Evolutionary conservation across 2,888 invertebrate genomes (phyloP), one percentile per base, ranked within the genome.

Genomic region (Coenonympha glycerion): DNA sequence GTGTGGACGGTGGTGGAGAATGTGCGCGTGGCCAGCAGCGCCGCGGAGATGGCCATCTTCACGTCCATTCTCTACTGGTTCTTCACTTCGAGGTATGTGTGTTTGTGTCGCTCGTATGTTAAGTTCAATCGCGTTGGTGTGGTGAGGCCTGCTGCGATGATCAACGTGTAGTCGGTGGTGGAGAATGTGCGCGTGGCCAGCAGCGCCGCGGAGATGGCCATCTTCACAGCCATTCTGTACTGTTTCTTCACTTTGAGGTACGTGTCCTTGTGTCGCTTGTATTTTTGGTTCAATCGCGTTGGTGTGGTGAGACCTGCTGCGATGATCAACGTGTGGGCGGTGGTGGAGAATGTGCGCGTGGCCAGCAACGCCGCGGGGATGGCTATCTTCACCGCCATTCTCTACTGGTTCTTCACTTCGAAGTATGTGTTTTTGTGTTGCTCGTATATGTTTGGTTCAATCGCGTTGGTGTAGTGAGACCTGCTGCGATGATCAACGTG

Each of bases 201-300:
- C 68, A 89, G 90, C 4, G 86, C 90, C 51, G 88, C 90, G 36
- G 90, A 90, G 71, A 76, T 90, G 60, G 89, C 90, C 69, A 86
- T 90, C 73, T 89, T 90, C 77, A 88, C 89, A 59, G 90, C 89
- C 51, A 80, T 90, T 22, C 77, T 90, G 58, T 90, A 89, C 77
- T 90, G 90, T 86, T 89, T 90, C 77, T 90, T 90, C 74, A 90
- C 89, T 45, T 87, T 88, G 61, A 90, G 90, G 90, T 90, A 76
- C 44, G 80, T 77, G 58, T 21, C 40, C 41, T 18, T 1, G 5
- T 13, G 53, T 16, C 44, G 18, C 36, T 51, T n/a, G n/a, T n/a
- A n/a, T n/a, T n/a, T n/a, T n/a, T n/a, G n/a, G n/a, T 63, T 66
- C 70, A 72, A 62, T 55, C 74, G 73, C 69, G 78, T 79, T 73